phyloP scores from a whole-genome alignment of 2,888 invertebrate species.

The Cryptophagus acutangulus region DNA sequence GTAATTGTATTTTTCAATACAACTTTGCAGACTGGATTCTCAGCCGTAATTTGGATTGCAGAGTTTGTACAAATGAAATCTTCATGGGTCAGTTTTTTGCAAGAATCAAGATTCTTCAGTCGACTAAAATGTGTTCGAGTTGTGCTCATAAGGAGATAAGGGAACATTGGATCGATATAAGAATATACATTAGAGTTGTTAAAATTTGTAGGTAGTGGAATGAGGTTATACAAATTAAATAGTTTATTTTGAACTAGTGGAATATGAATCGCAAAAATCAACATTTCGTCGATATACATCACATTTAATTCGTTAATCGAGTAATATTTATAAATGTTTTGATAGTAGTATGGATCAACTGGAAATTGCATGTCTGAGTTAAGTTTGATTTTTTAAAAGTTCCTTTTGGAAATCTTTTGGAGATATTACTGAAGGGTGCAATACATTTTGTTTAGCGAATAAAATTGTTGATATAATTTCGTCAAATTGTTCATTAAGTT shows the following conservation, averaged over 20 bases:
- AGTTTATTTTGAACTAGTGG: not conserved
- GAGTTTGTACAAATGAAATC: not conserved
- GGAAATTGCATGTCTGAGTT: too few species aligned
- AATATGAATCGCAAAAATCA: not conserved
- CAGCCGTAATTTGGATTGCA: not conserved
- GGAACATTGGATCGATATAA: not conserved
- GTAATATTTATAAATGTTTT: too few species aligned
- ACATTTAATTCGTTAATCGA: too few species aligned
- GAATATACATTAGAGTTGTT: not conserved
- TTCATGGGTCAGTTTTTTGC: not conserved
- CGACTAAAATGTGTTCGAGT: not conserved
- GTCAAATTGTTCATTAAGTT: too few species aligned
- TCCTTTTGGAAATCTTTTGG: too few species aligned
- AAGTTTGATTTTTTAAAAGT: too few species aligned
- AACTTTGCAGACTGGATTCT: not conserved
- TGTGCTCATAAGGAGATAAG: not conserved
- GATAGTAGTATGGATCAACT: too few species aligned
- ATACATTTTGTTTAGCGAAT: too few species aligned
- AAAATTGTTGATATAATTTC: too few species aligned
- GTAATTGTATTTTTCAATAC: not conserved
- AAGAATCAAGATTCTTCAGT: not conserved
- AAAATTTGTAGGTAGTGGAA: not conserved
- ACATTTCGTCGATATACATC: not conserved
- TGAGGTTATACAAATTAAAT: conserved; percentile 1
- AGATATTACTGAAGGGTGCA: too few species aligned